Conservation (phyloP, 1,140 invertebrate genomes). For the Hypsibius dujardini region DNA sequence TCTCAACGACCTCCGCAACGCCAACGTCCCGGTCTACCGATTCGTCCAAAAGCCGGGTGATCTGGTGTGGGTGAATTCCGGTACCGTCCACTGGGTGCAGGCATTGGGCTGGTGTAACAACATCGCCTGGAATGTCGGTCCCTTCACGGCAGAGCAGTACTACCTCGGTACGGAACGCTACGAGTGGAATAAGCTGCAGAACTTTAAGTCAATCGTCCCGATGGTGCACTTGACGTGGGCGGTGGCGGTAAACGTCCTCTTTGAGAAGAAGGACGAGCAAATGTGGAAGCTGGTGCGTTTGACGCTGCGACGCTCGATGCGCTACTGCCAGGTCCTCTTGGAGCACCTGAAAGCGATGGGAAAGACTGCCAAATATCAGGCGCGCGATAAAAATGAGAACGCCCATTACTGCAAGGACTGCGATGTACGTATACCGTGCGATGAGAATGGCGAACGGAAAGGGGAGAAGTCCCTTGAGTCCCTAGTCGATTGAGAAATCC, state of each 20-base stretch:
- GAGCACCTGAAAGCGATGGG: constrained; percentile 67
- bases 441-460: too few species aligned
- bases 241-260: constrained; percentile 84
- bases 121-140: constrained; percentile 98
- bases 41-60: constrained; percentile 96
- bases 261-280: constrained; percentile 49
- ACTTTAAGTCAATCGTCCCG: constrained; percentile 93
- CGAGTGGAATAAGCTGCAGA: constrained; percentile 95
- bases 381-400: constrained; percentile 76
- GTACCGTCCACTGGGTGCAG: constrained; percentile 94
- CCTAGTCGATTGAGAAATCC: too few species aligned
- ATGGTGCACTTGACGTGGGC: constrained; percentile 98
- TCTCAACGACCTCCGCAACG: constrained; percentile 76
- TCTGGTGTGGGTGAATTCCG: constrained; percentile 95
- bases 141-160: constrained; percentile 83
- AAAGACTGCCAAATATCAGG: constrained; percentile 79
- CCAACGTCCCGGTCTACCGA: constrained; percentile 88
- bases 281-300: constrained; percentile 17
- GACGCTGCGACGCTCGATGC: constrained; percentile 48
- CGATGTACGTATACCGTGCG: constrained; percentile 46
- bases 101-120: constrained; percentile 61
- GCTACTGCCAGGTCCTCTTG: constrained; percentile 58
- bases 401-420: constrained; percentile 95
- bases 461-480: too few species aligned
- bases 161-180: constrained; percentile 85